phyloP scores from a whole-genome alignment of 2,113 vertebrate genomes.

The Morone chrysops region DNA sequence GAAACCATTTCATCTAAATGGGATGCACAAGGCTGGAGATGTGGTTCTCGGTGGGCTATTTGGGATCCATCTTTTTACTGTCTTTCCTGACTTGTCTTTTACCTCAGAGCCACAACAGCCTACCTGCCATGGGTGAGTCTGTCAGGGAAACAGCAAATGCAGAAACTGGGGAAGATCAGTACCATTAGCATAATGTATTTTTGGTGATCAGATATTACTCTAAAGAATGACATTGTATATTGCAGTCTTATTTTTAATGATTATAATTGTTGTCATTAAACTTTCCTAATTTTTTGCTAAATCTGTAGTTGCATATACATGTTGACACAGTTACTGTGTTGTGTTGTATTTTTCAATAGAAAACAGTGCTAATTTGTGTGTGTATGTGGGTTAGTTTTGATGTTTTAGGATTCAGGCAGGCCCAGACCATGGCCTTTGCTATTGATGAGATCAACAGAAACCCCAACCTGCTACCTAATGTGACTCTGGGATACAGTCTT shows the following conservation, averaged over 20 bases:
- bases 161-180: neutral
- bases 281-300: neutral
- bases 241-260: neutral
- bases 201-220: neutral
- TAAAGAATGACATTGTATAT: neutral
- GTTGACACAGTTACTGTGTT: neutral
- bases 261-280: neutral
- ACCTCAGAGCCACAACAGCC: constrained; percentile 45
- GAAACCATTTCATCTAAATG: constrained; percentile 53
- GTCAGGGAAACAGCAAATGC: neutral
- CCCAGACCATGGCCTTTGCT: constrained; percentile 35
- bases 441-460: constrained; percentile 73
- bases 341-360: neutral
- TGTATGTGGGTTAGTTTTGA: constrained; percentile 17
- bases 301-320: neutral
- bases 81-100: constrained; percentile 51
- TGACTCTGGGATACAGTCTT: constrained; percentile 78
- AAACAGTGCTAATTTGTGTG: neutral
- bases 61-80: constrained; percentile 40
- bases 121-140: constrained; percentile 57
- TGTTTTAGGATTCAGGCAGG: constrained; percentile 29
- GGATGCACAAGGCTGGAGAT: constrained; percentile 62
- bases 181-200: neutral
- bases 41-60: constrained; percentile 65
- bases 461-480: constrained; percentile 66